These are phyloP conservation scores for Callipepla californica DNA, from an alignment of 2,113 vertebrate species.

Conservation along the genomic window DNA sequence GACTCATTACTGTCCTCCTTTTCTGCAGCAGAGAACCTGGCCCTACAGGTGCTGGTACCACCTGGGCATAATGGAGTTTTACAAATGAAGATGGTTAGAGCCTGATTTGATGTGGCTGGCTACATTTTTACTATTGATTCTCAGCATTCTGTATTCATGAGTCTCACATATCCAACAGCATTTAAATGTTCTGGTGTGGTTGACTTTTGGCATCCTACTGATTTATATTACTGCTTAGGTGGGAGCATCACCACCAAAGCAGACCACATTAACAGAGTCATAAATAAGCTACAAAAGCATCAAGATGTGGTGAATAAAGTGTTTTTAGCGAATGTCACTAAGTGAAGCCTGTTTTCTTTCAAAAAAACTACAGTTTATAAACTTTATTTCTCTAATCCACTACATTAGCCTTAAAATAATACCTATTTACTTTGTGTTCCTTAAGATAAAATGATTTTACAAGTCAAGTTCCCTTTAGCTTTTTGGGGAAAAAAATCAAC, in stretches of 20 bases:
- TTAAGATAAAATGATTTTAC: constrained; percentile 48
- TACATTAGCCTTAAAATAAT: constrained; percentile 51
- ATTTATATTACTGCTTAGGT: constrained; percentile 33
- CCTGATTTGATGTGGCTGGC: background rate
- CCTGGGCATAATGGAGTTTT: background rate
- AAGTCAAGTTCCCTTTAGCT: constrained; percentile 6
- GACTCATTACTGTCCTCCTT: background rate
- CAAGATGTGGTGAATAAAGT: background rate
- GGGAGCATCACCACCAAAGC: background rate
- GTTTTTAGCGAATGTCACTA: constrained; percentile 30
- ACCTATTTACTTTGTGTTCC: constrained; percentile 28
- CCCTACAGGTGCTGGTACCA: background rate
- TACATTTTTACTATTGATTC: constrained; percentile 4
- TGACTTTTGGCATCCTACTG: background rate
- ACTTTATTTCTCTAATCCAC: constrained; percentile 9
- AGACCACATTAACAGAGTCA: constrained; percentile 7
- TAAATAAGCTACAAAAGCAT: constrained; percentile 8
- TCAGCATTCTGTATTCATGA: background rate
- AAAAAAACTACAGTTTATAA: constrained; percentile 47
- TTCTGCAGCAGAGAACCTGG: background rate
- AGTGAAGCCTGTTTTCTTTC: constrained; percentile 42
- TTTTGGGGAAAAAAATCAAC: background rate
- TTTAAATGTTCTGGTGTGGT: background rate
- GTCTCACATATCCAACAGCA: background rate
- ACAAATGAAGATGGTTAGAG: background rate